phyloP scores from a whole-genome alignment of 2,113 vertebrate species.

The Myiopsitta monachus region DNA sequence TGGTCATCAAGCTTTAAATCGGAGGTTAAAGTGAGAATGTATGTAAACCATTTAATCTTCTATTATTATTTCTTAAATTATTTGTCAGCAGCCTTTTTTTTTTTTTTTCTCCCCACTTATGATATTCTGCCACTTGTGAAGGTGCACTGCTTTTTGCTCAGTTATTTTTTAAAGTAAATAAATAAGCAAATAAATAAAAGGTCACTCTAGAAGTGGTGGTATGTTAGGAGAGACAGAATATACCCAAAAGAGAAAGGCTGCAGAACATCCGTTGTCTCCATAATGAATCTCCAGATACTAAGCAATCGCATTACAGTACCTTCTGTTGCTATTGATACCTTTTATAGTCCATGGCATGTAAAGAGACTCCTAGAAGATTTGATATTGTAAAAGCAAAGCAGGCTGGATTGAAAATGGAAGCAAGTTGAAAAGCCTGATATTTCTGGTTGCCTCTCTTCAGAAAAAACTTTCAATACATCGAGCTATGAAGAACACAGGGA shows the following conservation, averaged over 20 bases:
- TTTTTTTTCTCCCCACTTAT: neutral
- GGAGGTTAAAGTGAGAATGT: neutral
- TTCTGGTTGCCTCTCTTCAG: neutral
- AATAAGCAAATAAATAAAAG: conserved; percentile 15
- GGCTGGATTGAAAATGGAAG: neutral
- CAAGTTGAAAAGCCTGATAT: neutral
- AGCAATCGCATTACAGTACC: conserved; percentile 10
- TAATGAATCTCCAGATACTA: conserved; percentile 37
- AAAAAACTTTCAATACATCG: neutral
- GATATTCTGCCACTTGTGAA: neutral
- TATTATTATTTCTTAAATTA: conserved; percentile 7
- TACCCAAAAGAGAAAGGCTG: neutral
- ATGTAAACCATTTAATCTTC: neutral
- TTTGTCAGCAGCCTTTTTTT: neutral
- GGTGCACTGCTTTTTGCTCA: neutral
- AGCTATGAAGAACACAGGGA: neutral
- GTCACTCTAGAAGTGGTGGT: neutral
- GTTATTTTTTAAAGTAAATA: conserved; percentile 19
- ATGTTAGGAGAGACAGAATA: conserved; percentile 17
- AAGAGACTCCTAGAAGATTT: conserved; percentile 37
- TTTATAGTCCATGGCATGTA: conserved; percentile 36
- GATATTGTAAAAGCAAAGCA: neutral
- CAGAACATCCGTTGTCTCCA: neutral
- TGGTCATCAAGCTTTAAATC: conserved; percentile 60
- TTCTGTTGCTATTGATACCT: conserved; percentile 47